Evolutionary conservation across 2,113 vertebrate genomes (phyloP).

Genomic region (Ophiodon elongatus): DNA sequence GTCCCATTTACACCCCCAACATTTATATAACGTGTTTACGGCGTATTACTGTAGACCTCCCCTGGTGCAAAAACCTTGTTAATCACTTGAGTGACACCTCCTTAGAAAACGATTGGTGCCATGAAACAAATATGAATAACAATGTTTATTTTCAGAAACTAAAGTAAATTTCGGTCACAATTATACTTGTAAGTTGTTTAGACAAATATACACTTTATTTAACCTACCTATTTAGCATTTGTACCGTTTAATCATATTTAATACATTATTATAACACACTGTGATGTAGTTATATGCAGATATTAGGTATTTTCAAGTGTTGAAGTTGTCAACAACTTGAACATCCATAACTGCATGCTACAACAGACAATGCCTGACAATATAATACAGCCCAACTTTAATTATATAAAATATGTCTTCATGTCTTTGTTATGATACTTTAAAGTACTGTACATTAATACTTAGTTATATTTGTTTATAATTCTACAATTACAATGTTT

Average conservation of each 20-base stretch:
- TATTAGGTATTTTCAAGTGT: neutral
- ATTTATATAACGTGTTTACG: slow-evolving; percentile 29
- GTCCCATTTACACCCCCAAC: slow-evolving; percentile 43
- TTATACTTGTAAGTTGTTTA: neutral
- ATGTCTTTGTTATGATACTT: neutral
- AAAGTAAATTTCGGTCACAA: neutral
- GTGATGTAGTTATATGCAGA: neutral
- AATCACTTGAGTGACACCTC: neutral
- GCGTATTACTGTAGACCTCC: slow-evolving; percentile 5
- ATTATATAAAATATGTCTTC: neutral
- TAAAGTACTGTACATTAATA: neutral
- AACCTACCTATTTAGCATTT: neutral
- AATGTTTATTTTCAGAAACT: neutral
- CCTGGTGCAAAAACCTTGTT: slow-evolving; percentile 13
- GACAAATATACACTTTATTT: neutral
- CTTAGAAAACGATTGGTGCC: neutral
- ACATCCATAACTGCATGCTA: neutral
- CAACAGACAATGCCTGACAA: neutral
- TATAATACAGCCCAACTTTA: neutral
- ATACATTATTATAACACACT: neutral
- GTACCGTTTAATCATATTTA: neutral
- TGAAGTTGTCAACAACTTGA: neutral
- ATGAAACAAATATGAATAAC: neutral
- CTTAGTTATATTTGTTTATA: too few species aligned
- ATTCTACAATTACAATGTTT: neutral